These are phyloP conservation scores for Dyspetes luteomarginatus DNA, from an alignment of 2,888 invertebrate genomes.

Conservation along the genomic window DNA sequence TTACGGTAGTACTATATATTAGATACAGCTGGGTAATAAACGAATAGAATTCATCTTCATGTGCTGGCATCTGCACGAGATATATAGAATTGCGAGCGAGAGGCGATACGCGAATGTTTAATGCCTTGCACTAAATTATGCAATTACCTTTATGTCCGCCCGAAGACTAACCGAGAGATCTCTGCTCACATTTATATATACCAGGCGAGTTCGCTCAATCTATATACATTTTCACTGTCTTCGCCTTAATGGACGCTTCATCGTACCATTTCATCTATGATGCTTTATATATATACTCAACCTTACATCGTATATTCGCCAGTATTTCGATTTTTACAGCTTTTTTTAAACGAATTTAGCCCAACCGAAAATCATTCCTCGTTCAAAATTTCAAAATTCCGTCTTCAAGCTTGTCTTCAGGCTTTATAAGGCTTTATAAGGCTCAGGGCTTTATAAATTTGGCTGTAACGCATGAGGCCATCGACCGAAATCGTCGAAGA, in stretches of 20 bases:
- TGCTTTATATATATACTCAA: too few species aligned
- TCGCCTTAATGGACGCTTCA: too few species aligned
- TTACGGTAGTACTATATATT: constrained; percentile 51
- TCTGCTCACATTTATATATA: constrained; percentile 1
- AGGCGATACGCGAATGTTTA: constrained; percentile 75
- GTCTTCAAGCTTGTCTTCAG: too few species aligned
- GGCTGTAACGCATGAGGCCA: constrained; percentile 8
- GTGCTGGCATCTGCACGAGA: background rate
- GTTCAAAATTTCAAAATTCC: too few species aligned
- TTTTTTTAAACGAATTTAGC: too few species aligned
- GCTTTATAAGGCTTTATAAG: too few species aligned
- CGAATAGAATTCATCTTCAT: constrained; percentile 54
- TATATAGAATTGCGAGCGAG: constrained; percentile 63
- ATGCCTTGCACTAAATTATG: constrained; percentile 78
- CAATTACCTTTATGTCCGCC: constrained; percentile 78
- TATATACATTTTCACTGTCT: background rate
- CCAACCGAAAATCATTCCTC: too few species aligned
- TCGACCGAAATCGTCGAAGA: constrained; percentile 13
- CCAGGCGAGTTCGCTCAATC: too few species aligned
- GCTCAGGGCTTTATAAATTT: constrained; percentile 47
- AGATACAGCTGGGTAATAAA: constrained; percentile 54
- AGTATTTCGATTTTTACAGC: too few species aligned
- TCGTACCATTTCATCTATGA: too few species aligned
- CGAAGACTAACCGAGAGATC: constrained; percentile 66
- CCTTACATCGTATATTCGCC: too few species aligned